Conservation (phyloP, 2,113 vertebrate species). For the Piprites chloris region DNA sequence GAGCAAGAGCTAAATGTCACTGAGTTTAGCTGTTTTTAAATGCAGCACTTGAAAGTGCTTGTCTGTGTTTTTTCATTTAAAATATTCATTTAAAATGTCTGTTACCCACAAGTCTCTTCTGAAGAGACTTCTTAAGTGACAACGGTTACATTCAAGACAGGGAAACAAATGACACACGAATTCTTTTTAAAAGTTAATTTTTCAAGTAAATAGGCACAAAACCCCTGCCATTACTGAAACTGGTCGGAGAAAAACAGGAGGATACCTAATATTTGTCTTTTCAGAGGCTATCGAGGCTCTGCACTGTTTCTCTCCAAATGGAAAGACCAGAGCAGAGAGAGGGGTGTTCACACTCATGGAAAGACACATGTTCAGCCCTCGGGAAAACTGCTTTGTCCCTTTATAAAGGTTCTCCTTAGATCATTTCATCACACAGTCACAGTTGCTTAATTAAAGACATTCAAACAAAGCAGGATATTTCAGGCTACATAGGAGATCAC, state of each 20-base stretch:
- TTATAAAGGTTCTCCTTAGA: neutral
- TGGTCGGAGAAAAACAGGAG: neutral
- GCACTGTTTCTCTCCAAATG: neutral
- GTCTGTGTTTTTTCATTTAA: neutral
- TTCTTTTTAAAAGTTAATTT: neutral
- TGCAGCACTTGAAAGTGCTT: neutral
- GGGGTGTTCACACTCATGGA: neutral
- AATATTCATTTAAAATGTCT: no score
- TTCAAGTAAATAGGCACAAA: neutral
- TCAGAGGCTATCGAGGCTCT: neutral
- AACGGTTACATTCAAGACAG: neutral
- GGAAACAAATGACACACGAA: neutral
- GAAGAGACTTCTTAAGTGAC: neutral
- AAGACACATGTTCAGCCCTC: neutral
- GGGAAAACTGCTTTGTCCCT: neutral
- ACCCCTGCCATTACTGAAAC: neutral
- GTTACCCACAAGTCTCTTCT: neutral
- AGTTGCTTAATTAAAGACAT: neutral
- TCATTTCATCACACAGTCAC: neutral
- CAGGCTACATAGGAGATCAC: neutral
- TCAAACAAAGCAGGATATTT: neutral
- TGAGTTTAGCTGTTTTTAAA: neutral
- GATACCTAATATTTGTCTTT: neutral
- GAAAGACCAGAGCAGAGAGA: neutral
- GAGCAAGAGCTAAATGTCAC: neutral